Conservation (phyloP, 2,888 invertebrate species). For the Falcaria lacertinaria region DNA sequence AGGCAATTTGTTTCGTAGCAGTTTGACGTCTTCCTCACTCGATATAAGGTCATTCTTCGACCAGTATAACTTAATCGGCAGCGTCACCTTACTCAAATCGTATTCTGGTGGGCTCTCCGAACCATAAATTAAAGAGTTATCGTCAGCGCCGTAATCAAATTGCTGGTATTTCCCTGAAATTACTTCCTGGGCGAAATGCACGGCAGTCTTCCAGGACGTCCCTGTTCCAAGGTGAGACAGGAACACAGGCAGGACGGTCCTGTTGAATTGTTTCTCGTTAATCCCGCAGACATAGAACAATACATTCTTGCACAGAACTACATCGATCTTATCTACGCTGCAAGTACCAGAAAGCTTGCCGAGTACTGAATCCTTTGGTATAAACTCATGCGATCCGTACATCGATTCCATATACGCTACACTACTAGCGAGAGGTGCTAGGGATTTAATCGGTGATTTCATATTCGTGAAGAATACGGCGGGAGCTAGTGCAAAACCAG, state of each 20-base stretch:
- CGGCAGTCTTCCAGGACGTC: constrained; percentile 84
- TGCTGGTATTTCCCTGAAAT: constrained; percentile 78
- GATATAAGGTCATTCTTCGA: constrained; percentile 86
- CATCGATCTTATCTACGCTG: constrained; percentile 65
- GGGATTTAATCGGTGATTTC: constrained; percentile 81
- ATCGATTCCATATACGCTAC: constrained; percentile 80
- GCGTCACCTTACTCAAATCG: constrained; percentile 76
- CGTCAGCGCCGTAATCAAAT: constrained; percentile 83
- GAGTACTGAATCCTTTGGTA: constrained; percentile 82
- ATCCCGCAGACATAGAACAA: constrained; percentile 87
- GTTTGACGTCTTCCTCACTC: constrained; percentile 80
- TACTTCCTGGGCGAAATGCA: constrained; percentile 84
- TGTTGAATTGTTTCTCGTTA: constrained; percentile 83
- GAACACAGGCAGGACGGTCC: constrained; percentile 84
- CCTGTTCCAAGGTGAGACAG: constrained; percentile 86
- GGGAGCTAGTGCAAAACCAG: constrained; percentile 85
- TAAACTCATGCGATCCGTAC: constrained; percentile 85
- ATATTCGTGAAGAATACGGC: constrained; percentile 83
- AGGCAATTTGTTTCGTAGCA: constrained; percentile 69
- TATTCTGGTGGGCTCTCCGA: constrained; percentile 80
- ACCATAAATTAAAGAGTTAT: constrained; percentile 80
- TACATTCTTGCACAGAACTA: constrained; percentile 83
- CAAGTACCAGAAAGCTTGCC: constrained; percentile 81
- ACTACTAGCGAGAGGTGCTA: constrained; percentile 82
- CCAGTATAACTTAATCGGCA: constrained; percentile 83